Conservation (phyloP, 2,797 vertebrate genomes). For the Microctenopoma lineatum region DNA sequence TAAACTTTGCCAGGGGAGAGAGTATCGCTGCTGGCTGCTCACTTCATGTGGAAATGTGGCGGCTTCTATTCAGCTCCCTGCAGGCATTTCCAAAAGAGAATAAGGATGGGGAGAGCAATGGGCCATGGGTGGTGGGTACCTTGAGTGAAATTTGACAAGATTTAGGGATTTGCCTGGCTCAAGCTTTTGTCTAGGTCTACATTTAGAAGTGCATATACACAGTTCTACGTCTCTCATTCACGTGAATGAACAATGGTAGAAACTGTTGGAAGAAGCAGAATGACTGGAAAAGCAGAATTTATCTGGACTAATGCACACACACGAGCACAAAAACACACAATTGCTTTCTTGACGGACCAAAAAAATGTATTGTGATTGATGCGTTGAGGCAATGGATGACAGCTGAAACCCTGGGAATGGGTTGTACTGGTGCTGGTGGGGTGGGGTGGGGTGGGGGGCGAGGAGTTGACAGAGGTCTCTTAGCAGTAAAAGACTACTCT, state of each 20-base stretch:
- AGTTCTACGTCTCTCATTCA: constrained; percentile 57
- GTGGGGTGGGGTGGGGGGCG: constrained; percentile 45
- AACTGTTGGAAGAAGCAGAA: constrained; percentile 22
- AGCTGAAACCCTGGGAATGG: constrained; percentile 77
- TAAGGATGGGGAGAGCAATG: constrained; percentile 51
- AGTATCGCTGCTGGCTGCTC: constrained; percentile 74
- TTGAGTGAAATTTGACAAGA: constrained; percentile 76
- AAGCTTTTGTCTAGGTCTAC: constrained; percentile 67
- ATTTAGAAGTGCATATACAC: constrained; percentile 60
- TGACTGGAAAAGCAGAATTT: constrained; percentile 11
- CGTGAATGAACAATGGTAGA: constrained; percentile 50
- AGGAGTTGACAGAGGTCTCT: constrained; percentile 72
- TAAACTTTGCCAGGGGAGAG: constrained; percentile 75
- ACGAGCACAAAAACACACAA: constrained; percentile 42
- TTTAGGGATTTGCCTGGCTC: constrained; percentile 76
- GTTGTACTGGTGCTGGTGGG: constrained; percentile 25
- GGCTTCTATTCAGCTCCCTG: constrained; percentile 76
- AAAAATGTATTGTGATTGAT: constrained; percentile 67
- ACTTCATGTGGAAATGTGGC: constrained; percentile 81
- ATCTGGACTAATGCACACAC: constrained; percentile 25
- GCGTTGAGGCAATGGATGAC: constrained; percentile 61
- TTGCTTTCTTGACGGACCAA: constrained; percentile 29
- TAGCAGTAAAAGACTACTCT: constrained; percentile 69
- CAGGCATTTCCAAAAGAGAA: constrained; percentile 67
- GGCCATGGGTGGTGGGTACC: constrained; percentile 46